Evolutionary conservation across 2,888 invertebrate genomes (phyloP).

Genomic region (Drosophila melanosoma): DNA sequence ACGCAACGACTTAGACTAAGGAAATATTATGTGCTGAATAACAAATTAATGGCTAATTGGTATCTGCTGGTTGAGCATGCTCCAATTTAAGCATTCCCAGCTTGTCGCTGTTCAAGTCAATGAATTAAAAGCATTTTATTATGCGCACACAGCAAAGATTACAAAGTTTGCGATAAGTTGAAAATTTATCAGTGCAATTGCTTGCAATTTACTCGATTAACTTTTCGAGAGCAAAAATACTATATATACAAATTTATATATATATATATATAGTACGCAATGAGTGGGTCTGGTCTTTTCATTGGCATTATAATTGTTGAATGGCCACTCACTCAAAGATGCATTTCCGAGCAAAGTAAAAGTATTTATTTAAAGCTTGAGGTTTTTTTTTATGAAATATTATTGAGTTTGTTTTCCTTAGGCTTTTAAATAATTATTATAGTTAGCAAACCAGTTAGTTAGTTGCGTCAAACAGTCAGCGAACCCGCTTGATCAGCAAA

Average conservation of each 20-base stretch:
- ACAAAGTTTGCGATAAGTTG: slow-evolving; percentile 47
- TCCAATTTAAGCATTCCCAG: background rate
- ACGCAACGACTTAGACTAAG: background rate
- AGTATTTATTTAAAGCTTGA: background rate
- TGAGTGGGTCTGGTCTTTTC: slow-evolving; percentile 22
- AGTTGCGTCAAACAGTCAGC: too few relatives aligned
- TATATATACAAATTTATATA: background rate
- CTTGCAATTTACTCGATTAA: slow-evolving; percentile 38
- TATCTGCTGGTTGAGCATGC: background rate
- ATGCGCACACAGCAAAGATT: slow-evolving; percentile 44
- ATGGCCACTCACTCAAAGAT: background rate
- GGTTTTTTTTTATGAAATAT: background rate
- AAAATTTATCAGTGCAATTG: slow-evolving; percentile 39
- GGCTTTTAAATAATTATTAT: too few relatives aligned
- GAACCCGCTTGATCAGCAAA: background rate
- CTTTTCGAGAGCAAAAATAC: slow-evolving; percentile 28
- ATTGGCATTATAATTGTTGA: slow-evolving; percentile 13
- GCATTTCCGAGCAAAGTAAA: background rate
- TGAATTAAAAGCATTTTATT: slow-evolving; percentile 31
- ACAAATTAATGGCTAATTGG: background rate
- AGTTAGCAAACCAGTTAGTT: background rate
- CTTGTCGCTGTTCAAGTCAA: slow-evolving; percentile 8
- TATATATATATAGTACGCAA: background rate
- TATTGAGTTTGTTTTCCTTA: background rate
- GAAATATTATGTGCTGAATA: too few relatives aligned